A percentile compares a stretch with the other conserved stretches of the same genome.
phyloP scores from a whole-genome alignment of 2,113 vertebrate species.

The Carettochelys insculpta region DNA sequence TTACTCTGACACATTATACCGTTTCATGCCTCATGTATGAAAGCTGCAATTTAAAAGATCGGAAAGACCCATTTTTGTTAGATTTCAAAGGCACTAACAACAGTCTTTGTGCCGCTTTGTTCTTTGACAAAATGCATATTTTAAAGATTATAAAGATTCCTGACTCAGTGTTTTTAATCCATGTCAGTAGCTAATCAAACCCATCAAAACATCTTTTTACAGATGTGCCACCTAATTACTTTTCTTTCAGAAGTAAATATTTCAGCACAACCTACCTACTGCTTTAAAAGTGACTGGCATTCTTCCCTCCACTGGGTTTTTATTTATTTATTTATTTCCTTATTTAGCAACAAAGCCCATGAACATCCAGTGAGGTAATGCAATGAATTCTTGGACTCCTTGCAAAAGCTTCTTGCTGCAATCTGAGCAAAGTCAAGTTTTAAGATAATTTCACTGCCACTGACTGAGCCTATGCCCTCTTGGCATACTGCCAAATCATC shows the following conservation, averaged over 20 bases:
- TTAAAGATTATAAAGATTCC: slow-evolving; percentile 56
- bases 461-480: not conserved
- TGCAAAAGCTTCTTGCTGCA: not conserved
- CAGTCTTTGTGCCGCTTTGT: slow-evolving; percentile 61
- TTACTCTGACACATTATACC: slow-evolving; percentile 58
- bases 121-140: slow-evolving; percentile 62
- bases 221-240: slow-evolving; percentile 39
- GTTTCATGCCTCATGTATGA: slow-evolving; percentile 54
- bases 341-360: not conserved
- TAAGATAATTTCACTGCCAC: not conserved
- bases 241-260: slow-evolving; percentile 63
- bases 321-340: no score
- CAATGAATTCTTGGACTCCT: not conserved
- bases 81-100: slow-evolving; percentile 59
- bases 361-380: not conserved
- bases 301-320: not conserved
- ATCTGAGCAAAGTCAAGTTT: not conserved
- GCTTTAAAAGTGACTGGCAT: slow-evolving; percentile 1
- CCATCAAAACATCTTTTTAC: slow-evolving; percentile 66
- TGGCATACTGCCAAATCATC: not conserved
- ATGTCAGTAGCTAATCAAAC: slow-evolving; percentile 62
- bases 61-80: slow-evolving; percentile 39
- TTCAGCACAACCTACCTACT: slow-evolving; percentile 25
- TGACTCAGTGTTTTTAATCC: slow-evolving; percentile 63
- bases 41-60: slow-evolving; percentile 62